phyloP scores from a whole-genome alignment of 1,140 invertebrate species.

The Drosophila pallidifrons region DNA sequence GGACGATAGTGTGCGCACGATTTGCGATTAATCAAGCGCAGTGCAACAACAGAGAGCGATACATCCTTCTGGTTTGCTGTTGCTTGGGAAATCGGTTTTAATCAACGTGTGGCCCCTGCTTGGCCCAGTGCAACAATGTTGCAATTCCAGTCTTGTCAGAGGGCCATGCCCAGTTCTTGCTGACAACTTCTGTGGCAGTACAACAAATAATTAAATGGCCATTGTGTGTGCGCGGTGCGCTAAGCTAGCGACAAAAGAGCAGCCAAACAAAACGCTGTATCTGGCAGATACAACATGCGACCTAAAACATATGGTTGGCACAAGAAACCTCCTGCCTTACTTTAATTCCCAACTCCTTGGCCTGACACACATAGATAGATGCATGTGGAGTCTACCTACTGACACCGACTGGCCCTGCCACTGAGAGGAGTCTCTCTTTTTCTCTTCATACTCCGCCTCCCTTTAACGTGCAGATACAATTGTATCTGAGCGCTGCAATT shows the following conservation, averaged over 20 bases:
- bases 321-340: slow-evolving; percentile 83
- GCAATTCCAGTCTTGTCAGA: slow-evolving; percentile 5
- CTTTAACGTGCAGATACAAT: slow-evolving; percentile 62
- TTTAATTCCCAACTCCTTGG: slow-evolving; percentile 79
- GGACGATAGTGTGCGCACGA: slow-evolving; percentile 75
- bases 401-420: slow-evolving; percentile 56
- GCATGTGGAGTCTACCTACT: slow-evolving; percentile 53
- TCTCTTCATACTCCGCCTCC: too few species aligned
- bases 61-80: slow-evolving; percentile 44
- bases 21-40: slow-evolving; percentile 78
- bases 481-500: slow-evolving; percentile 60
- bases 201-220: slow-evolving; percentile 76
- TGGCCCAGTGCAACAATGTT: slow-evolving; percentile 31
- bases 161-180: slow-evolving; percentile 1
- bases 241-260: slow-evolving; percentile 13
- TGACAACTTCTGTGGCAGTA: slow-evolving; percentile 18
- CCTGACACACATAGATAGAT: slow-evolving; percentile 78
- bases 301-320: slow-evolving; percentile 63
- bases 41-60: slow-evolving; percentile 30
- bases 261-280: slow-evolving; percentile 17
- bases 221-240: slow-evolving; percentile 48
- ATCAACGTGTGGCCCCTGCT: slow-evolving; percentile 34
- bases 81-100: slow-evolving; percentile 74
- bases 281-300: slow-evolving; percentile 54
- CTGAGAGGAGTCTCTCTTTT: slow-evolving; percentile 3